Evolutionary conservation across 2,113 vertebrate genomes (phyloP).

Genomic region (Anser cygnoides): DNA sequence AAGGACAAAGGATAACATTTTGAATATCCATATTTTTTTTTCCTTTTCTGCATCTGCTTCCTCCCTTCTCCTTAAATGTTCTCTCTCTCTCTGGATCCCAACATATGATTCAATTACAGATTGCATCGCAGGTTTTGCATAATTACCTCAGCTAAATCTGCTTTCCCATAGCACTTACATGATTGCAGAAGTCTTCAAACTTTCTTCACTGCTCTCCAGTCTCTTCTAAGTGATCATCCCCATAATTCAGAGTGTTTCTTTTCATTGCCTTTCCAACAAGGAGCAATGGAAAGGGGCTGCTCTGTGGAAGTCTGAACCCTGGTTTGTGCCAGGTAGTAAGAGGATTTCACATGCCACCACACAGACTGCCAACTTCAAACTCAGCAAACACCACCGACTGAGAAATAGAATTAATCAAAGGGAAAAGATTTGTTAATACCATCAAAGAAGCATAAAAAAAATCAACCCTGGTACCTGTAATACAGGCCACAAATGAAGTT

Average conservation of each 20-base stretch:
- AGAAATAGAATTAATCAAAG: not conserved
- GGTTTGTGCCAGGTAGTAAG: not conserved
- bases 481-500: not conserved
- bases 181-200: not conserved
- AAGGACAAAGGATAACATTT: not conserved
- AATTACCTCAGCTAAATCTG: not conserved
- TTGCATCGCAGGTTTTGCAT: not conserved
- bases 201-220: not conserved
- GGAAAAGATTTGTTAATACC: not conserved
- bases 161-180: not conserved
- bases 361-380: not conserved
- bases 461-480: not conserved
- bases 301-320: not conserved
- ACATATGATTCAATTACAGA: not conserved
- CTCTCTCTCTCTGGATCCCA: not conserved
- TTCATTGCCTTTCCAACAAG: not conserved
- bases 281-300: rapidly evolving
- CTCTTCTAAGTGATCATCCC: not conserved
- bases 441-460: not conserved
- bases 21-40: not conserved
- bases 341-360: rapidly evolving
- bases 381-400: not conserved
- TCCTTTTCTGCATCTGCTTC: not conserved
- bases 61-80: not conserved
- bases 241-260: not conserved